These are phyloP conservation scores for Leptinotarsa undecemlineata DNA, from an alignment of 1,140 invertebrate genomes.

Conservation along the genomic window DNA sequence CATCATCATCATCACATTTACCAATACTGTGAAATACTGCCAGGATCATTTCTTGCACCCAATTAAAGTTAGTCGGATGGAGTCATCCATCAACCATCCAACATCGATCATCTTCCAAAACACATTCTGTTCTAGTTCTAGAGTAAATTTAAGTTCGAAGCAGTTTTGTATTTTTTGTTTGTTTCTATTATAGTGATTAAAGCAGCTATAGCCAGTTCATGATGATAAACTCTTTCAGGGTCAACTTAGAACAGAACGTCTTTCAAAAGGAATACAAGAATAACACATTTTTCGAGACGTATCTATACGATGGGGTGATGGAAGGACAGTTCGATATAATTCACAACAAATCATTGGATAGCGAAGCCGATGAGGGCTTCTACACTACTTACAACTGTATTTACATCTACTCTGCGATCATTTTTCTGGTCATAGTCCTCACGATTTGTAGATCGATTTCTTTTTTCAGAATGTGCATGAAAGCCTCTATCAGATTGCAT, in stretches of 20 bases:
- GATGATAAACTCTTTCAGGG: slow-evolving; percentile 33
- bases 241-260: slow-evolving; percentile 38
- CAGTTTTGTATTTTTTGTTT: no score
- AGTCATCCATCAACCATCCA: no score
- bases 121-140: no score
- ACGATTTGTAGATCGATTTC: slow-evolving; percentile 68
- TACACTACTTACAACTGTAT: slow-evolving; percentile 45
- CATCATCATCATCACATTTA: no score
- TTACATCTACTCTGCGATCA: slow-evolving; percentile 57
- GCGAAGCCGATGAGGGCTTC: slow-evolving; percentile 37
- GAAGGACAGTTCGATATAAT: slow-evolving; percentile 31
- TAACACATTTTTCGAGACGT: slow-evolving; percentile 51
- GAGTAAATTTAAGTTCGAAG: no score
- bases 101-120: no score
- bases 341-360: slow-evolving; percentile 1
- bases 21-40: no score
- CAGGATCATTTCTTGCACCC: no score
- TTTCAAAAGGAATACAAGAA: slow-evolving; percentile 30
- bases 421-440: slow-evolving; percentile 58
- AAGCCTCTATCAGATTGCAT: slow-evolving; percentile 66
- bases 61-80: no score
- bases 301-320: slow-evolving; percentile 25
- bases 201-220: no score
- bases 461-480: slow-evolving; percentile 77
- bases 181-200: no score